phyloP scores from a whole-genome alignment of 2,113 vertebrate species.

The Gallinago jamesoni region DNA sequence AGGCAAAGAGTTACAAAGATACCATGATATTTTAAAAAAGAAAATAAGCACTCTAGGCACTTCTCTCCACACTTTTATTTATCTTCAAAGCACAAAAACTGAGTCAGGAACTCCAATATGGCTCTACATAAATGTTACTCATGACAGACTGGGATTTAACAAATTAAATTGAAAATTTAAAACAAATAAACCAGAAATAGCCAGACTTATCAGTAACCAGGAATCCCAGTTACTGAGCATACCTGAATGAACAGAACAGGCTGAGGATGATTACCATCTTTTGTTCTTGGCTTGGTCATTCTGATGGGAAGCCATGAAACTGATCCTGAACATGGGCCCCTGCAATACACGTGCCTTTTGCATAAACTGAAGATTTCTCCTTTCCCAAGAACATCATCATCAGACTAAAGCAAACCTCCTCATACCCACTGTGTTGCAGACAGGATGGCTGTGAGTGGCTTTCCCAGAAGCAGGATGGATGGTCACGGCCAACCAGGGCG shows the following conservation, averaged over 20 bases:
- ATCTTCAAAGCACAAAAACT: background rate
- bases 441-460: background rate
- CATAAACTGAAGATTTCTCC: background rate
- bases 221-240: background rate
- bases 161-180: background rate
- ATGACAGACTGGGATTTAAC: background rate
- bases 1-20: background rate
- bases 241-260: background rate
- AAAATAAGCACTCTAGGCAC: background rate
- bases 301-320: background rate
- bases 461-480: background rate
- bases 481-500: no score
- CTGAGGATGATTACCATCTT: background rate
- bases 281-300: background rate
- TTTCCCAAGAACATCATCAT: background rate
- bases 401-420: background rate
- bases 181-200: background rate
- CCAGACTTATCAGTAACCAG: background rate
- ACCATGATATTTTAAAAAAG: background rate
- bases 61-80: background rate
- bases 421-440: rapidly evolving
- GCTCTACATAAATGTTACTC: background rate
- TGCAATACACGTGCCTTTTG: background rate
- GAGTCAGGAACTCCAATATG: background rate
- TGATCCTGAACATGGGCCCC: background rate